These are phyloP conservation scores for Agriopis aurantiaria DNA, from an alignment of 2,888 invertebrate species.

Conservation along the genomic window DNA sequence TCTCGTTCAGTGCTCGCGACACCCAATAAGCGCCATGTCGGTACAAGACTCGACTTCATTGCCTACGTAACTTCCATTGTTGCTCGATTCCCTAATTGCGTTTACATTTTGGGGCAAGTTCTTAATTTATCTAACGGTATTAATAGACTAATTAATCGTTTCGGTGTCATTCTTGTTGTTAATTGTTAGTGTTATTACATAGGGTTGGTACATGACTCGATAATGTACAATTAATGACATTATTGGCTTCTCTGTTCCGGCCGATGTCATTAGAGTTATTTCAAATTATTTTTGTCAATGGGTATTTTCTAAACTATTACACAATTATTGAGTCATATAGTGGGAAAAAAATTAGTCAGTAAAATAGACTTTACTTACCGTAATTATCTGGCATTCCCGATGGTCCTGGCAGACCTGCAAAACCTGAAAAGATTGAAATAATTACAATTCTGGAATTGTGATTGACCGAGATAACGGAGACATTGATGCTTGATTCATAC, in stretches of 20 bases:
- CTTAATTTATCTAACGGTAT: constrained; percentile 54
- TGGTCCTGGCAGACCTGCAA: constrained; percentile 92
- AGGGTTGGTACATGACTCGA: constrained; percentile 68
- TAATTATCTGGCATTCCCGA: constrained; percentile 95
- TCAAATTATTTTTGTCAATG: constrained; percentile 58
- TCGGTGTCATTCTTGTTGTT: constrained; percentile 70
- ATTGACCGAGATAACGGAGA: neutral
- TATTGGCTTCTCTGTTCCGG: constrained; percentile 58
- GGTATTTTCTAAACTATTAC: constrained; percentile 58
- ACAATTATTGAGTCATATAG: constrained; percentile 67
- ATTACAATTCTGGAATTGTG: neutral
- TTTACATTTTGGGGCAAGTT: constrained; percentile 50
- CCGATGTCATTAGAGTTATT: constrained; percentile 58
- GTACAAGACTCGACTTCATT: constrained; percentile 42
- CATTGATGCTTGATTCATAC: constrained; percentile 67
- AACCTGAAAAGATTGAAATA: constrained; percentile 85
- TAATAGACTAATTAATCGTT: constrained; percentile 63
- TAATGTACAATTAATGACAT: constrained; percentile 77
- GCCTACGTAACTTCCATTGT: constrained; percentile 46
- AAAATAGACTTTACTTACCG: constrained; percentile 86
- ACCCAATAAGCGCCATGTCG: constrained; percentile 44
- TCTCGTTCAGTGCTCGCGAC: constrained; percentile 72
- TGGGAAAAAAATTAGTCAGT: constrained; percentile 55
- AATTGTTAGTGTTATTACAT: constrained; percentile 78
- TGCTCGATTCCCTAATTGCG: constrained; percentile 43